Evolutionary conservation across 2,888 invertebrate genomes (phyloP), one percentile per base, ranked within the genome.

Genomic region (Nymphalis c-album): DNA sequence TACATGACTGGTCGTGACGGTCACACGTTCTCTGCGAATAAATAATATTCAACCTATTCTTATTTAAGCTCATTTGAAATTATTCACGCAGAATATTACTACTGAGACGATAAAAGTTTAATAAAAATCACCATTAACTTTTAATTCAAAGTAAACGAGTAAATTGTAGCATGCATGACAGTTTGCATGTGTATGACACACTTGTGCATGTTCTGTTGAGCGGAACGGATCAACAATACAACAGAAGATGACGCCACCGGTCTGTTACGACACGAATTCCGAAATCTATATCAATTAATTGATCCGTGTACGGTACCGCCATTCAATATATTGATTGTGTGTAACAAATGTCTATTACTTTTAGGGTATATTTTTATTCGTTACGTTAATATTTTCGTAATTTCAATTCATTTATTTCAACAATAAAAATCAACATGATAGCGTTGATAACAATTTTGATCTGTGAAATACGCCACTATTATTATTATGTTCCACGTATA

Each of bases 1-100:
- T 40, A 84, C 80, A 69, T 86, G 87, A 73, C 82, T 84, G 62
- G 85, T 85, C 48, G 87, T 87, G 71, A 91, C 87, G 70, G 90
- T 91, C 71, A 91, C 82, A 69, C 92, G 89, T 79, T 93, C 92
- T 77, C 92, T 93, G 83, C 13, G 74, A 76, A 22, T 18, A 63
- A 55, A 50, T 8, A 18, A 20, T 26, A 22, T 22, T 1, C 8
- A 22, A 51, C 22, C 51, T 16, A 22, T 51, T 51, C 18, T 2
- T 20, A 51, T 20, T 22, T 13, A 22, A 51, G 16, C 20, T 20
- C 13, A 10, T 16, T 13, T 26, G 16, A 26, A 20, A 6, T 22
- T 20, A 26, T 51, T 51, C 10, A 13, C 20, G 7, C 22, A 6
- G 16, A 31, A 55, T 48, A n/a, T 48, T n/a, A n/a, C 0, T n/a